Base-by-base conservation (phyloP, 2,797 vertebrate species). In the Acropternis orthonyx region DNA sequence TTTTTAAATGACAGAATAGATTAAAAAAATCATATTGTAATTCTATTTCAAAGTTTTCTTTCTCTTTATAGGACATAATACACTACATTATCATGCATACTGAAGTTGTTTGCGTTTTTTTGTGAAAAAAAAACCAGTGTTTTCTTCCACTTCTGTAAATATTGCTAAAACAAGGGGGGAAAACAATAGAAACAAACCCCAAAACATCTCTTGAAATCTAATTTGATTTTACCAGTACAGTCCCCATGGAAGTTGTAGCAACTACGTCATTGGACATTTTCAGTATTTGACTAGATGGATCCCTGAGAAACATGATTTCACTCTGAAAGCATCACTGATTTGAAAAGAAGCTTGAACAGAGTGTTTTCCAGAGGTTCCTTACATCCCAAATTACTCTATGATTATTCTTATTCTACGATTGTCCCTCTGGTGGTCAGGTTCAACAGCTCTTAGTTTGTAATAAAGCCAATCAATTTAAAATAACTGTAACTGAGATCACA, bases 121-220 rank as follows among this genome's bases (percentile, higher is more conserved):
- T 1, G 10, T 69, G 24, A 49, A 58, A 71, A 75, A 52, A 62
- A 74, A 74, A 4, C 0, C 23, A 15, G 0, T 39, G 21, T 26
- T 59, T 80, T 65, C 9, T 92, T 8, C 17, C 10, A 56, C 6
- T 68, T 76, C 19, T n/a, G 5, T 11, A 74, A 54, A 62, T 66
- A 77, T 17, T 80, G 14, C 6, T 66, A 30, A 74, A 85, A 49
- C 0, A 8, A 26, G 3, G 2, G 2, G 6, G 4, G 3, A 3
- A 32, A 26, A 2, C 2, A 34, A 23, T 19, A 36, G 2, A 30
- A 54, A 34, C 1, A 76, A 63, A 72, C 1, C 2, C 1, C 18
- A 68, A 81, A 72, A 4, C 2, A 12, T 4, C 6, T 59, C 16
- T 17, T 62, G 14, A 78, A 90, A 58, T 62, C 34, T 54, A 3